Evolutionary conservation across 2,888 invertebrate species (phyloP), one percentile per base, ranked within the genome.

Genomic region (Ennomos quercinarius): DNA sequence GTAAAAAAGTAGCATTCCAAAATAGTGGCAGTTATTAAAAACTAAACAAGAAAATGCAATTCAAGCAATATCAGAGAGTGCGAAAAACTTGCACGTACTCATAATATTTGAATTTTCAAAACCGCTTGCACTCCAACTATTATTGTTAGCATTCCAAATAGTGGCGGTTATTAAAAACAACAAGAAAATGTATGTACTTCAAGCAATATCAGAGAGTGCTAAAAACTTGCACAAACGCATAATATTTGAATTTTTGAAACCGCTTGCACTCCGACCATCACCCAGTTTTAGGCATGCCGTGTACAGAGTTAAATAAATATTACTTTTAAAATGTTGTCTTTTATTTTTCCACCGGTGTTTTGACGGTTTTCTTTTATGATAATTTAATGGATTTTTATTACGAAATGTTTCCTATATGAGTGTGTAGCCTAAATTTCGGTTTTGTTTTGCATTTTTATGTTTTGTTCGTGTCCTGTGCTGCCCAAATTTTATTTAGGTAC

Each of bases 231-330:
- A 27, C 4, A 6, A 27, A 27, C 27, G 2, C 27, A 27, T 27
- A 27, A 39, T 12, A 0, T n/a, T 10, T 42, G 17, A 42, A 42
- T n/a, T 27, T 27, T 27, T 8, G 0, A 37, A 38, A 39, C 12
- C 55, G 51, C 60, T 27, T 0, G 0, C 10, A 47, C 40, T 51
- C 38, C 8, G 0, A 11, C 50, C 46, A 46, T 12, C 10, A n/a
- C 12, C 35, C 8, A 46, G 11, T 39, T 48, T 50, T 64, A 59
- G 63, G 57, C 58, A 58, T 63, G 64, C 48, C 64, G 49, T 68
- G 62, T 67, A 68, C 50, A 39, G 46, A 55, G 60, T 39, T 47
- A 47, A 51, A 60, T 55, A 60, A 55, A 55, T 56, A 55, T 55
- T 51, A 51, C 51, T 56, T 61, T 60, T 55, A 55, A 60, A 61